phyloP scores from a whole-genome alignment of 2,797 vertebrate genomes.

The Phalloptychus januarius region DNA sequence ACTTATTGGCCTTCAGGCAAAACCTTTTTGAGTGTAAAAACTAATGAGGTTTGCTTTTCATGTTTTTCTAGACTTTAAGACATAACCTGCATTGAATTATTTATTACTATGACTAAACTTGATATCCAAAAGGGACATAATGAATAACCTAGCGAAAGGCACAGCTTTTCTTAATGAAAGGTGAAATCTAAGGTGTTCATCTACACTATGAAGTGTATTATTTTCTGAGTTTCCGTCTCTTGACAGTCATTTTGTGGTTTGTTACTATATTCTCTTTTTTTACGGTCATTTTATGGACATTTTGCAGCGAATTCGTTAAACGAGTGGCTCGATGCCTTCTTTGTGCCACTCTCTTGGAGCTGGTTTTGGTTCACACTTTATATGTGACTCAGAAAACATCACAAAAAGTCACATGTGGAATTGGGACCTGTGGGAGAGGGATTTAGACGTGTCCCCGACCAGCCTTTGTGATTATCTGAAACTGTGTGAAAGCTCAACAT shows the following conservation, averaged over 20 bases:
- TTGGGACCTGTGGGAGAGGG: constrained; percentile 62
- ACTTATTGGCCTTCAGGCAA: background rate
- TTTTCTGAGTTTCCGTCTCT: background rate
- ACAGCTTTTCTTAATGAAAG: background rate
- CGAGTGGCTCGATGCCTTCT: constrained; percentile 13
- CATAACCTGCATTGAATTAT: background rate
- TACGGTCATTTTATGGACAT: background rate
- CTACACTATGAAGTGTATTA: background rate
- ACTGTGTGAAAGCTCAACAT: constrained; percentile 60
- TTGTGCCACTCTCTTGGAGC: constrained; percentile 14
- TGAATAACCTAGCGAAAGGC: background rate
- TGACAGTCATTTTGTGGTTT: background rate
- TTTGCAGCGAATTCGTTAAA: background rate
- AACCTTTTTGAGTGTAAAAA: background rate
- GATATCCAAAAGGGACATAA: background rate
- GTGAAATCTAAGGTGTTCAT: background rate
- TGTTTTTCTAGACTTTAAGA: background rate
- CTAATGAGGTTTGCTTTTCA: background rate
- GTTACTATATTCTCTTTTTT: background rate
- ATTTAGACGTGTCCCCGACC: constrained; percentile 61
- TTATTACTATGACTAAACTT: background rate
- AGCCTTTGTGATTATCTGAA: constrained; percentile 62
- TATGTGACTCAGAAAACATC: constrained; percentile 45
- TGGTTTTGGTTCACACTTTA: constrained; percentile 37
- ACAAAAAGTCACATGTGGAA: constrained; percentile 42